These are phyloP conservation scores for Shinisaurus crocodilurus DNA, from an alignment of 2,113 vertebrate species.

Conservation along the genomic window DNA sequence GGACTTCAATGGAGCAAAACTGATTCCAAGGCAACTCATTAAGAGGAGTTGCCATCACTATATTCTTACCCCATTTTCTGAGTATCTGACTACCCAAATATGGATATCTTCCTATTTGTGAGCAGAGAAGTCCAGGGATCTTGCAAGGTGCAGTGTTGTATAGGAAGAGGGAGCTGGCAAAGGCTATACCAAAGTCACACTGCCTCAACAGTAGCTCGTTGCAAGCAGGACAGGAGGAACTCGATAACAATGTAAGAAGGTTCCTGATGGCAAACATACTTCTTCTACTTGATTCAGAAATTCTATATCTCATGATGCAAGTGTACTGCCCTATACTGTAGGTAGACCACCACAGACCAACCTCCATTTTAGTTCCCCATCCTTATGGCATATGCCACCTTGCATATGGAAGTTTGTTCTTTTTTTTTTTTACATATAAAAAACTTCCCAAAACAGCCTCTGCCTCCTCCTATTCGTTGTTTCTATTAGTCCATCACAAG, in stretches of 20 bases:
- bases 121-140: background rate
- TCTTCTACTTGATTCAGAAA: background rate
- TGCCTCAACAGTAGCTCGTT: background rate
- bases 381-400: background rate
- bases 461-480: background rate
- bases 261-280: background rate
- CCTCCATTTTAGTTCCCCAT: background rate
- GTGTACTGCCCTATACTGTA: background rate
- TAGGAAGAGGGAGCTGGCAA: background rate
- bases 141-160: background rate
- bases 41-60: background rate
- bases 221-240: background rate
- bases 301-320: background rate
- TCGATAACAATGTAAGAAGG: background rate
- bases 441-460: background rate
- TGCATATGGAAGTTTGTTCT: background rate
- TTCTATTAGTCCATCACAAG: background rate
- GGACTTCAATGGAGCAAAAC: background rate
- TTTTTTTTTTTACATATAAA: background rate
- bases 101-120: background rate
- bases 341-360: background rate
- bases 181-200: no score
- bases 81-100: background rate
- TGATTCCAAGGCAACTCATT: constrained; percentile 14
- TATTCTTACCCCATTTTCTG: background rate